phyloP scores from a whole-genome alignment of 1,140 invertebrate species.

The Telenomus remus region DNA sequence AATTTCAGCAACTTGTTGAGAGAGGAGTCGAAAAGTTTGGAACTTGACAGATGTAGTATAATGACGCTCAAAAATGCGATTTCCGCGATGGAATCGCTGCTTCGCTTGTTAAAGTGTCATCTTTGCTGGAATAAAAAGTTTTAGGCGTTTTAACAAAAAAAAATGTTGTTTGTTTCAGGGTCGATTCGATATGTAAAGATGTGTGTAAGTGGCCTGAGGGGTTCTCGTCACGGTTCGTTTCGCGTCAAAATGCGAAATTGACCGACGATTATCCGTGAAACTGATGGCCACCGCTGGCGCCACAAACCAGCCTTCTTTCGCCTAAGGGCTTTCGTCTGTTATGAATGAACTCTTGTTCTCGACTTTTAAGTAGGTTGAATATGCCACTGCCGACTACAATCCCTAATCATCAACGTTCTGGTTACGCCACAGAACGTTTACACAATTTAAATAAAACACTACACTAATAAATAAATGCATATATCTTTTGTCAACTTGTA shows the following conservation, averaged over 20 bases:
- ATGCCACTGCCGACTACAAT: constrained; percentile 50
- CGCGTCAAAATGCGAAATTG: constrained; percentile 73
- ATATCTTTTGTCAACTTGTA: too few relatives aligned
- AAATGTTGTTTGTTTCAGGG: constrained; percentile 38
- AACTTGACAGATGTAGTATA: not conserved
- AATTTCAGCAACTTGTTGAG: constrained; percentile 30
- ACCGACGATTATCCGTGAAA: constrained; percentile 73
- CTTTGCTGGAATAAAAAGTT: constrained; percentile 14
- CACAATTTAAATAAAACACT: constrained; percentile 34
- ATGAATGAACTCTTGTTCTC: constrained; percentile 68
- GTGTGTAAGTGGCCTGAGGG: constrained; percentile 48
- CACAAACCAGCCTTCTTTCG: constrained; percentile 61
- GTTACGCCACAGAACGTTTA: constrained; percentile 21
- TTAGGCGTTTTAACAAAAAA: not conserved
- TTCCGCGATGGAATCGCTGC: constrained; percentile 18
- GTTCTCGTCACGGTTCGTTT: constrained; percentile 51
- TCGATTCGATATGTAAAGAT: constrained; percentile 31
- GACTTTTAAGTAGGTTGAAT: constrained; percentile 56
- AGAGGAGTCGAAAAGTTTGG: constrained; percentile 36
- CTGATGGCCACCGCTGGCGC: constrained; percentile 71
- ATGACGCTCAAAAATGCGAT: constrained; percentile 23
- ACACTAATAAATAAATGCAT: constrained; percentile 32
- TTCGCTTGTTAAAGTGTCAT: constrained; percentile 27
- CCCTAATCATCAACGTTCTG: constrained; percentile 48
- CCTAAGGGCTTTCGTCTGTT: constrained; percentile 62